Conservation (phyloP, 2,113 vertebrate species). For the Tragelaphus buxtoni region DNA sequence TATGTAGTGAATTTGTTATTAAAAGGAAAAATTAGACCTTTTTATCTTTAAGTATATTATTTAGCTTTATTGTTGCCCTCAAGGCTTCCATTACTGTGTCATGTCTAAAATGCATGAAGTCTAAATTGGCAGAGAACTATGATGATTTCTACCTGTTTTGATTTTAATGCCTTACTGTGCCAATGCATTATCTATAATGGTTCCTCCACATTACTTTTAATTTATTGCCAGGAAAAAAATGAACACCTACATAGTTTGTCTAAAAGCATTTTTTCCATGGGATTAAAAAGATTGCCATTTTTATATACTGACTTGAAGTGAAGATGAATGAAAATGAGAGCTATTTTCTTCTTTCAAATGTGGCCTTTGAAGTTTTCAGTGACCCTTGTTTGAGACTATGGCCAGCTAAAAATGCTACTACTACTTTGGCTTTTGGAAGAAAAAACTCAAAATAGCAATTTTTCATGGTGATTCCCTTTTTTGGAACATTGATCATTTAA, state of each 20-base stretch:
- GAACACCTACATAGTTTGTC: constrained; percentile 2
- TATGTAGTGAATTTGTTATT: background rate
- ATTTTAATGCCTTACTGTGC: background rate
- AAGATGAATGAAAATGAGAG: constrained; percentile 42
- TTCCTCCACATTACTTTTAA: constrained; percentile 22
- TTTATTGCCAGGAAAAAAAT: constrained; percentile 47
- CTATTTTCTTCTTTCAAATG: constrained; percentile 30
- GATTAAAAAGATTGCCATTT: constrained; percentile 25
- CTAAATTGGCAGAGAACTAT: background rate
- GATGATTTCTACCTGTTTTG: background rate
- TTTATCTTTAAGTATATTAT: background rate
- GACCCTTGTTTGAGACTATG: background rate
- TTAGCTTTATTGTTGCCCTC: background rate
- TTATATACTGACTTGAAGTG: background rate
- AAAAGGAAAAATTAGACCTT: background rate
- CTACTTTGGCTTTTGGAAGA: background rate
- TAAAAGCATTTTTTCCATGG: constrained; percentile 17
- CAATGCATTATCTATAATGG: background rate
- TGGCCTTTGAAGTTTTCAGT: constrained; percentile 40
- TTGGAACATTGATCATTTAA: background rate
- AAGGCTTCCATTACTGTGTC: background rate
- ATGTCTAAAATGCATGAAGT: background rate
- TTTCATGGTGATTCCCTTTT: background rate
- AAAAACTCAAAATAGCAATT: constrained; percentile 38
- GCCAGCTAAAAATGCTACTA: background rate